A percentile compares a stretch with the other conserved stretches of the same genome.
Conservation (phyloP, 1,140 invertebrate species). For the Orussus abietinus region DNA sequence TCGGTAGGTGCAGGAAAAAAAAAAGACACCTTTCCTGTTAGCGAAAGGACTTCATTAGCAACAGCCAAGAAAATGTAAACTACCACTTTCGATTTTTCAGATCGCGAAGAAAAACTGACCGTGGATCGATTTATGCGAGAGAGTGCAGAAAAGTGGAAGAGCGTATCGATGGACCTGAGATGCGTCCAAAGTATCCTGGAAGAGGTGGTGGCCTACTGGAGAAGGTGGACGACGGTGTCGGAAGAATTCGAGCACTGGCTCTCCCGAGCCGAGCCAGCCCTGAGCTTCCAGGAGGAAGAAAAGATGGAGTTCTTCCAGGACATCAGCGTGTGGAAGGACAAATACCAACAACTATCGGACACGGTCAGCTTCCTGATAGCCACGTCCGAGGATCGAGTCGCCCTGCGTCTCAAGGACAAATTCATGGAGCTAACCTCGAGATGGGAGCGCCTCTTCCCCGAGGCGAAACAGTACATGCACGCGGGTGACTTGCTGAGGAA, state of each 20-base stretch:
- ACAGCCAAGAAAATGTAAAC: constrained; percentile 1
- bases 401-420: constrained; percentile 70
- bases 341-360: constrained; percentile 76
- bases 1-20: constrained; percentile 55
- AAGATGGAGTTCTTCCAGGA: constrained; percentile 88
- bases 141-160: constrained; percentile 83
- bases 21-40: constrained; percentile 5
- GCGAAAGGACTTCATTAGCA: no score
- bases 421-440: constrained; percentile 67
- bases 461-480: constrained; percentile 82
- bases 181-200: constrained; percentile 86
- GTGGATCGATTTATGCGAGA: constrained; percentile 84
- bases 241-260: constrained; percentile 80
- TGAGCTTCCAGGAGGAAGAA: constrained; percentile 75
- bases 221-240: constrained; percentile 70
- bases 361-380: constrained; percentile 85
- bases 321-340: constrained; percentile 85
- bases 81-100: constrained; percentile 42
- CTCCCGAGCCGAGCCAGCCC: constrained; percentile 70
- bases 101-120: constrained; percentile 68
- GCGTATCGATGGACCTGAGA: constrained; percentile 82
- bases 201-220: constrained; percentile 86
- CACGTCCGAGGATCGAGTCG: constrained; percentile 77
- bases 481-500: constrained; percentile 81
- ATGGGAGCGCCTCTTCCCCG: constrained; percentile 79